A percentile compares a stretch with the other conserved stretches of the same genome.
These are phyloP conservation scores for Cochlearius cochlearius DNA, from an alignment of 2,113 vertebrate species.

Conservation along the genomic window DNA sequence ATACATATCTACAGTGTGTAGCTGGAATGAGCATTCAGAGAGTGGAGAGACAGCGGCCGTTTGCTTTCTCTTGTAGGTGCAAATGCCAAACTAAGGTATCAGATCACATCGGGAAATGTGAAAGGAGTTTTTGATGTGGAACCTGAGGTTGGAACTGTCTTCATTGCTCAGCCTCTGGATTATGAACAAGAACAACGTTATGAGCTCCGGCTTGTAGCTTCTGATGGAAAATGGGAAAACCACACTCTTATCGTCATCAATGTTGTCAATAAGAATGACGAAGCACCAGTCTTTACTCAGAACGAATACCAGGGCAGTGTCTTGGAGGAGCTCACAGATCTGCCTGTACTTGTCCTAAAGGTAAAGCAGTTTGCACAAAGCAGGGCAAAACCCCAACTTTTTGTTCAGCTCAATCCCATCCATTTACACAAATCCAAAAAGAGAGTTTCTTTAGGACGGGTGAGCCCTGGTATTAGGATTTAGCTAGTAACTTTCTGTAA, in stretches of 20 bases:
- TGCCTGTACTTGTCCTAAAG: slow-evolving; percentile 82
- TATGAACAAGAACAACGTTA: slow-evolving; percentile 82
- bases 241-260: slow-evolving; percentile 79
- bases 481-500: not conserved
- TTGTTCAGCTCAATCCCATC: not conserved
- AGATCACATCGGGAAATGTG: slow-evolving; percentile 84
- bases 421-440: not conserved
- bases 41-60: not conserved
- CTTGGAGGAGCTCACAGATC: slow-evolving; percentile 79
- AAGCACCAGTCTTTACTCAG: slow-evolving; percentile 85
- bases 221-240: slow-evolving; percentile 91
- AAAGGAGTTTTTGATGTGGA: slow-evolving; percentile 88
- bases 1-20: not conserved
- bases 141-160: slow-evolving; percentile 83
- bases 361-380: slow-evolving; percentile 55
- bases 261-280: slow-evolving; percentile 85
- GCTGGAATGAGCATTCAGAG: not conserved
- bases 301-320: slow-evolving; percentile 80
- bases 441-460: not conserved
- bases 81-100: slow-evolving; percentile 87
- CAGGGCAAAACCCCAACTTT: not conserved
- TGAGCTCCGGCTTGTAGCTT: slow-evolving; percentile 83
- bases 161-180: slow-evolving; percentile 84
- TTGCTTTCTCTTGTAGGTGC: slow-evolving; percentile 71
- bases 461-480: not conserved